Evolutionary conservation across 2,888 invertebrate genomes (phyloP), one percentile per base, ranked within the genome.

Genomic region (Baccha elongata): DNA sequence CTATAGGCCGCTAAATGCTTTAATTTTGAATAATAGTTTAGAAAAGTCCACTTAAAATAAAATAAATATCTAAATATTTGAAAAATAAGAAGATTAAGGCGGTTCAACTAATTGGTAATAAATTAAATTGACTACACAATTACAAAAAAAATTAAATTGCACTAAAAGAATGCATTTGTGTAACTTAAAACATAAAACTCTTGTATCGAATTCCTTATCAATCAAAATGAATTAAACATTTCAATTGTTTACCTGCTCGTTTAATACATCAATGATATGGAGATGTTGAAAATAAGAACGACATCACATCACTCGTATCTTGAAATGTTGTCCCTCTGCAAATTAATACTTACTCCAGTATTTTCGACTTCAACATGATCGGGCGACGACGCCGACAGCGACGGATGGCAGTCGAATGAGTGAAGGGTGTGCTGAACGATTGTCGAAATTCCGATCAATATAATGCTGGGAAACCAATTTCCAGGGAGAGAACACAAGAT

Each of bases 361-460:
- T n/a, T n/a, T n/a, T n/a, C n/a, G n/a, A n/a, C n/a, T n/a, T n/a
- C n/a, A n/a, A n/a, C n/a, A n/a, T n/a, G n/a, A n/a, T n/a, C n/a
- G n/a, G n/a, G n/a, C 23, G 23, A 23, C 5, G 23, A 23, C 5
- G 23, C 3, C 23, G n/a, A 23, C 23, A 23, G 5, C 23, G 23
- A 23, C 23, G 5, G 23, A 4, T 23, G 23, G 26, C 26, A 6
- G 26, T 26, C 26, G 26, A 4, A 8, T 6, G 29, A 32, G 29
- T 55, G 4, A n/a, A n/a, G n/a, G 32, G 32, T 55, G 4, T 55
- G 21, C n/a, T 15, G 23, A n/a, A n/a, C 40, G 32, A 71, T 44
- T 75, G 42, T 46, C 40, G 42, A 71, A 75, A 81, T 60, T 75
- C 58, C 58, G 71, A 69, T 80, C 80, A 80, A 80, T 80, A 40